Conservation (phyloP, 2,888 invertebrate genomes). For the Caenorhabditis sinica region DNA sequence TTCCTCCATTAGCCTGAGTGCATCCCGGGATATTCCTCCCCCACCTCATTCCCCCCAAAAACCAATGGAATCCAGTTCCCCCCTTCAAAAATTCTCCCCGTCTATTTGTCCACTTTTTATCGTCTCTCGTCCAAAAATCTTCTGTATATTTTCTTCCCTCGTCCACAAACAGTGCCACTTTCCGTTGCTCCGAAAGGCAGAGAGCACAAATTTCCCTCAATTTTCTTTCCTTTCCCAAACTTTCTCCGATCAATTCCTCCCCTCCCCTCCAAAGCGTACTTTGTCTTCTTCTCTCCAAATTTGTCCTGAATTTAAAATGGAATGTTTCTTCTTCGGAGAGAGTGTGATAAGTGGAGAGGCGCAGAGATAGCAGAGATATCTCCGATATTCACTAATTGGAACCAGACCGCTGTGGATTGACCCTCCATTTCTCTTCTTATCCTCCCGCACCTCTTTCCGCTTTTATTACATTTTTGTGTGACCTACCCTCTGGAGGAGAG, state of each 20-base stretch:
- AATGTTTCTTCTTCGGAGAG: neutral
- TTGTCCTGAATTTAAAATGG: constrained; percentile 17
- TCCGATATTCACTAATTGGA: constrained; percentile 60
- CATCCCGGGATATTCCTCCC: constrained; percentile 6
- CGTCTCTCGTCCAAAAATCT: constrained; percentile 3
- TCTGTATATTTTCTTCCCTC: constrained; percentile 31
- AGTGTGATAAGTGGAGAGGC: constrained; percentile 23
- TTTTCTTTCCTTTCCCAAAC: constrained; percentile 23
- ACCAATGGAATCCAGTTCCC: constrained; percentile 44
- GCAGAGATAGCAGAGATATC: constrained; percentile 52
- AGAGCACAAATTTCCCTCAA: constrained; percentile 35
- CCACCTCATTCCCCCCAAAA: too few relatives aligned
- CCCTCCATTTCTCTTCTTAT: constrained; percentile 1
- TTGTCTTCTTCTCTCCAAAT: neutral
- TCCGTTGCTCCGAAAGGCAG: constrained; percentile 4
- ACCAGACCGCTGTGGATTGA: constrained; percentile 30
- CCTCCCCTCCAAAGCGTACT: neutral
- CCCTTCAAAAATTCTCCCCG: constrained; percentile 38
- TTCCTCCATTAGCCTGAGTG: neutral
- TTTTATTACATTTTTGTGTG: constrained; percentile 39
- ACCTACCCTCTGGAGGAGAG: constrained; percentile 4
- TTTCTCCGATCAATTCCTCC: constrained; percentile 9
- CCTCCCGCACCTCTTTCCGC: constrained; percentile 4
- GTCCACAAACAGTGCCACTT: constrained; percentile 38
- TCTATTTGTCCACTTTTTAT: constrained; percentile 43